A percentile compares a stretch with the other conserved stretches of the same genome.
phyloP scores from a whole-genome alignment of 2,113 vertebrate species.

The Bubo blakistoni region DNA sequence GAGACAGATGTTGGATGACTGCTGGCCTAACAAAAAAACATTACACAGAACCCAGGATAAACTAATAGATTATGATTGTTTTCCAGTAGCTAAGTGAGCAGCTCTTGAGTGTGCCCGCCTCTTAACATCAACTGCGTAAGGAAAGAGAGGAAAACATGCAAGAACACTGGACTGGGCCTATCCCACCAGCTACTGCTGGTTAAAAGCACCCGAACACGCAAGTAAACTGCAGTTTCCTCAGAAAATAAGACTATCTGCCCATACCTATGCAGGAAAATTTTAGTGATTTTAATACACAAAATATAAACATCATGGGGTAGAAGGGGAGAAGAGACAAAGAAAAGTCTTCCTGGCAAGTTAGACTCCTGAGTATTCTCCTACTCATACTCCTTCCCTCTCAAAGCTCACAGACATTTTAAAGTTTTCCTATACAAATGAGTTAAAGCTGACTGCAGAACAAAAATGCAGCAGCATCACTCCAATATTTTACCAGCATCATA shows the following conservation, averaged over 20 bases:
- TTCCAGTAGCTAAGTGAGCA: background rate
- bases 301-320: background rate
- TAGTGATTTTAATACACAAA: background rate
- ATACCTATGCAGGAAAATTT: background rate
- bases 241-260: background rate
- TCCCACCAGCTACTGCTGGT: background rate
- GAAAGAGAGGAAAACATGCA: background rate
- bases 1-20: background rate
- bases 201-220: background rate
- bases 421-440: background rate
- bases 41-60: background rate
- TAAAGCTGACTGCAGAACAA: background rate
- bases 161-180: background rate
- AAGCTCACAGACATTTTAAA: background rate
- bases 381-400: background rate
- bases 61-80: background rate
- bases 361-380: background rate
- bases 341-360: background rate
- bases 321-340: background rate
- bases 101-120: background rate
- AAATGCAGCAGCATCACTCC: background rate
- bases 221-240: background rate
- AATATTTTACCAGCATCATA: background rate
- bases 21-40: background rate
- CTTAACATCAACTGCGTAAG: background rate